Percentiles rank a stretch among this genome's conserved stretches.
These are phyloP conservation scores for Chorisops tibialis DNA, from an alignment of 2,888 invertebrate species.

Conservation along the genomic window DNA sequence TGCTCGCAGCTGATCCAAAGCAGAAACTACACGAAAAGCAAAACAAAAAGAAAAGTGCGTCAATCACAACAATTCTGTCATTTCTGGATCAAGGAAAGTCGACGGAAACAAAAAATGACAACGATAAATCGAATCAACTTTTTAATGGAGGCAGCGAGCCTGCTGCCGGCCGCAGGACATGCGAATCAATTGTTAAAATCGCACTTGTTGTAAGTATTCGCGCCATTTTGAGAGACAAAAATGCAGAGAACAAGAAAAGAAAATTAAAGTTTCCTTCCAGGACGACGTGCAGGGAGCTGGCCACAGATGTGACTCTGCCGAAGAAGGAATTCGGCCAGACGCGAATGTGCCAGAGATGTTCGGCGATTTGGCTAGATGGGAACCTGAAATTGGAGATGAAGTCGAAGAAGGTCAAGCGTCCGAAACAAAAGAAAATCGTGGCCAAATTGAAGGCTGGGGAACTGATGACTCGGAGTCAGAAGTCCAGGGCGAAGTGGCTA, in stretches of 20 bases:
- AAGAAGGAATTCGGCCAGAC: conserved; percentile 22
- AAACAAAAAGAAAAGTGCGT: no score
- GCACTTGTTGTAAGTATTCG: conserved; percentile 29
- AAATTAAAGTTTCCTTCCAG: not conserved
- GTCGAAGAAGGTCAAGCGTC: conserved; percentile 7
- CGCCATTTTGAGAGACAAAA: not conserved
- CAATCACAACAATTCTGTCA: no score
- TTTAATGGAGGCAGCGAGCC: conserved; percentile 28
- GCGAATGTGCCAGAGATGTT: conserved; percentile 33
- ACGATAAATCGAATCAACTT: conserved; percentile 19
- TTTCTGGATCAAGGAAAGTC: no score
- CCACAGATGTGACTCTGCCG: conserved; percentile 1
- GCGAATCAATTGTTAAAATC: conserved; percentile 28
- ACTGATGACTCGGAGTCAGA: conserved; percentile 15
- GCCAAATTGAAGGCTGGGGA: conserved; percentile 6
- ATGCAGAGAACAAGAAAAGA: not conserved
- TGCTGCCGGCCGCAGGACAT: conserved; percentile 16
- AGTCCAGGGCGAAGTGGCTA: conserved; percentile 27
- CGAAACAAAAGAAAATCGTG: conserved; percentile 13
- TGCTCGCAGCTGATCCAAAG: no score
- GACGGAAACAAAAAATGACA: conserved; percentile 1
- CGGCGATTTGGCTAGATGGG: conserved; percentile 31
- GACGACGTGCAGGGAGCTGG: conserved; percentile 2
- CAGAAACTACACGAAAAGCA: no score
- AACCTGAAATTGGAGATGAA: conserved; percentile 14